These are phyloP conservation scores for Pocillopora damicornis DNA, from an alignment of 64 coral and sea anemone species.

Conservation along the genomic window DNA sequence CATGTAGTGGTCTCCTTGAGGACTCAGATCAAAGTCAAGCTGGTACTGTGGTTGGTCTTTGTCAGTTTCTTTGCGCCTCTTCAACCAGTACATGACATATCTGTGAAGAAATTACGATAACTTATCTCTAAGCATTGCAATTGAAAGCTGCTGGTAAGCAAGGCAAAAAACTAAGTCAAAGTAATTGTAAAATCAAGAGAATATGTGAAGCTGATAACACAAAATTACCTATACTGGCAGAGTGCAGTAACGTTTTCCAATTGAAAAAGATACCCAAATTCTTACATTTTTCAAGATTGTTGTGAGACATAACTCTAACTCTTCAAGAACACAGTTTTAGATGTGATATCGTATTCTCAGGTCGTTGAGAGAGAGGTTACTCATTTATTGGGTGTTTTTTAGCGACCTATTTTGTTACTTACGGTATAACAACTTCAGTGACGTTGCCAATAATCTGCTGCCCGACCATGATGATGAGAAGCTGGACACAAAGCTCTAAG, in stretches of 20 bases:
- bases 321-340: too few relatives aligned
- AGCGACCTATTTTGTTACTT: neutral
- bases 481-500: conserved; percentile 53
- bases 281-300: too few relatives aligned
- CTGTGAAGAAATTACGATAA: neutral
- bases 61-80: conserved; percentile 66
- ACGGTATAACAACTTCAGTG: conserved; percentile 64
- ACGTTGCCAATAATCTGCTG: conserved; percentile 66
- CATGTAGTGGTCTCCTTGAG: conserved; percentile 71
- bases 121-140: neutral
- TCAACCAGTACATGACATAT: conserved; percentile 71
- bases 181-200: too few relatives aligned
- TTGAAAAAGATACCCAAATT: too few relatives aligned
- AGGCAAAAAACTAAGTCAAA: too few relatives aligned
- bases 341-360: too few relatives aligned
- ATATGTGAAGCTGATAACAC: too few relatives aligned
- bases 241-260: too few relatives aligned
- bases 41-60: conserved; percentile 61
- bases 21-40: conserved; percentile 57
- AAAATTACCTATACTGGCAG: too few relatives aligned
- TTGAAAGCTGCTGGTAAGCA: neutral
- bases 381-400: neutral
- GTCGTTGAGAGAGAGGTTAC: too few relatives aligned
- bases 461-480: conserved; percentile 67
- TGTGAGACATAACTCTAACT: too few relatives aligned